These are phyloP conservation scores for Ganaspis sp. DNA, from an alignment of 1,140 invertebrate genomes.

Conservation along the genomic window DNA sequence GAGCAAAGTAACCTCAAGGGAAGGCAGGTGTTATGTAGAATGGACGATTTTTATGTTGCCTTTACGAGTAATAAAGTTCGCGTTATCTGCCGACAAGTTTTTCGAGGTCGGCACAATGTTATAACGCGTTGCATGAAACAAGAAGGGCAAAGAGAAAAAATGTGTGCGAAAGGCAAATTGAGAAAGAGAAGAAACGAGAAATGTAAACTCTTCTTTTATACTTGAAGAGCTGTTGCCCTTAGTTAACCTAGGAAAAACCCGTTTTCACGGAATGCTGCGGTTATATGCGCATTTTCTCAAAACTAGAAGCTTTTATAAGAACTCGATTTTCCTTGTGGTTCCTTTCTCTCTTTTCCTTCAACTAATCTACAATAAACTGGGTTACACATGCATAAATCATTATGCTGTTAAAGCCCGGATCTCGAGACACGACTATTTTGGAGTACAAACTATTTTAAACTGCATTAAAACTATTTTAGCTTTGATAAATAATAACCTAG, in stretches of 20 bases:
- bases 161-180: no score
- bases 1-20: conserved; percentile 35
- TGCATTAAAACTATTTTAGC: no score
- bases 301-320: no score
- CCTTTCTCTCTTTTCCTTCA: no score
- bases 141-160: background rate
- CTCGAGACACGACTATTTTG: no score
- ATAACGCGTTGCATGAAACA: background rate
- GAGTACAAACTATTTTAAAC: no score
- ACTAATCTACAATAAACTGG: no score
- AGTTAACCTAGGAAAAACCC: background rate
- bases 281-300: background rate
- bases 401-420: no score
- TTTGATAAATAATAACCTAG: no score
- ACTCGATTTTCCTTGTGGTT: no score
- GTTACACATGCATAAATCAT: no score
- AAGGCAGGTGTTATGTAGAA: conserved; percentile 11
- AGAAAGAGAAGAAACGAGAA: background rate
- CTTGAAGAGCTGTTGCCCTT: background rate
- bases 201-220: background rate
- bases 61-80: conserved; percentile 53
- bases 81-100: conserved; percentile 44
- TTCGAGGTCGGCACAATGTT: conserved; percentile 41
- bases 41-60: conserved; percentile 36
- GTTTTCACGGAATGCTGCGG: background rate